Percentiles rank a stretch among this genome's conserved stretches.
phyloP scores from a whole-genome alignment of 2,797 vertebrate genomes.

The Astyanax mexicanus region DNA sequence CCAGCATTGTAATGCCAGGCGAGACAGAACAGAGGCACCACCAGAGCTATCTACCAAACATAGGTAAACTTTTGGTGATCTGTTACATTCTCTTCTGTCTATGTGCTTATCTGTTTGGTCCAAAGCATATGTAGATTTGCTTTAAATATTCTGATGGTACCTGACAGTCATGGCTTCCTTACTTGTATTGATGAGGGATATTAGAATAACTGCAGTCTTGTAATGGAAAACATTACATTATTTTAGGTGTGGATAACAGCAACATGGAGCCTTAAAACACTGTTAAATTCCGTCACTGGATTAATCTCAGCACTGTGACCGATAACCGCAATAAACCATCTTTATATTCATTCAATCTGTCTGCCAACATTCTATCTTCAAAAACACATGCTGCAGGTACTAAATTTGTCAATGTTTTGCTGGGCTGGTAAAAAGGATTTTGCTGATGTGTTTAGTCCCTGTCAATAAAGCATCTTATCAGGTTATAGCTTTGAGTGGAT shows the following conservation, averaged over 20 bases:
- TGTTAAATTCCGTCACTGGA: slow-evolving; percentile 18
- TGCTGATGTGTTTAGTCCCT: neutral
- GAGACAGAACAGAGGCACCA: slow-evolving; percentile 13
- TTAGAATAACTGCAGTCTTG: too few species aligned
- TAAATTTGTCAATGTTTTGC: slow-evolving; percentile 16
- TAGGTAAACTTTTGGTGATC: slow-evolving; percentile 39
- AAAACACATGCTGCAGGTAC: slow-evolving; percentile 3
- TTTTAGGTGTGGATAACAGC: slow-evolving; percentile 10
- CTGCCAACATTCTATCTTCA: slow-evolving; percentile 14
- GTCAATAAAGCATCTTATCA: slow-evolving; percentile 6
- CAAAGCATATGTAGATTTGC: too few species aligned
- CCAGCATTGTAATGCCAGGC: neutral
- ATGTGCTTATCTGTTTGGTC: neutral
- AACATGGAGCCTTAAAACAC: slow-evolving; percentile 23
- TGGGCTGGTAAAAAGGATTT: slow-evolving; percentile 23
- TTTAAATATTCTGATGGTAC: neutral
- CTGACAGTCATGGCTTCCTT: too few species aligned
- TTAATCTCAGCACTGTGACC: slow-evolving; percentile 24
- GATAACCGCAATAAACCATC: slow-evolving; percentile 39
- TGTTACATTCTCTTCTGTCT: neutral
- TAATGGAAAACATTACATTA: too few species aligned
- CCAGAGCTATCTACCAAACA: slow-evolving; percentile 16
- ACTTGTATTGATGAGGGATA: neutral
- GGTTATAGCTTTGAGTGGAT: slow-evolving; percentile 1
- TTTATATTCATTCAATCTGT: slow-evolving; percentile 27